These are phyloP conservation scores for Cheilosia vulpina DNA, from an alignment of 2,888 invertebrate genomes.

Conservation along the genomic window DNA sequence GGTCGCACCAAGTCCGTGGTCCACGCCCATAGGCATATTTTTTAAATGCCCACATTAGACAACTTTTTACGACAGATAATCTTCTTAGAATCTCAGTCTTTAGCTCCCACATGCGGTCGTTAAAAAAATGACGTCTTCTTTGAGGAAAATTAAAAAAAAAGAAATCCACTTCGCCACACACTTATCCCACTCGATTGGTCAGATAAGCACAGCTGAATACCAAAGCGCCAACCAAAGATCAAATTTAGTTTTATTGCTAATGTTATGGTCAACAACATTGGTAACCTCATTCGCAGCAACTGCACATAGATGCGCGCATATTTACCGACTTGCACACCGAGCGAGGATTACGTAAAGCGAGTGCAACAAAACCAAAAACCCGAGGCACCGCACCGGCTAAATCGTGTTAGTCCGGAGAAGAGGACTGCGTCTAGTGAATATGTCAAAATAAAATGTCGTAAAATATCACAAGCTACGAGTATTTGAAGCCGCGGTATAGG, in stretches of 20 bases:
- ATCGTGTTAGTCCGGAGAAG: conserved; percentile 21
- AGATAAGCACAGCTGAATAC: conserved; percentile 19
- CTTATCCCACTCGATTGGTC: conserved; percentile 14
- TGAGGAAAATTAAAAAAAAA: not conserved
- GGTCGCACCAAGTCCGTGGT: no score
- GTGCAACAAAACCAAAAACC: conserved; percentile 3
- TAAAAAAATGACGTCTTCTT: not conserved
- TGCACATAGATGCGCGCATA: conserved; percentile 40
- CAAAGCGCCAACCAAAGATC: conserved; percentile 41
- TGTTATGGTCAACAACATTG: conserved; percentile 73
- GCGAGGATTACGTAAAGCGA: conserved; percentile 61
- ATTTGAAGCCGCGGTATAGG: not conserved
- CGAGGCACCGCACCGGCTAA: conserved; percentile 12
- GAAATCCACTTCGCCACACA: not conserved
- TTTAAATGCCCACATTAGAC: no score
- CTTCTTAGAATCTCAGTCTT: not conserved
- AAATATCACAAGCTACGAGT: conserved; percentile 64
- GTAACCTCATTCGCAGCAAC: conserved; percentile 65
- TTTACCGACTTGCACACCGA: conserved; percentile 39
- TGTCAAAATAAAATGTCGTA: conserved; percentile 74
- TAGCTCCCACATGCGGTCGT: not conserved
- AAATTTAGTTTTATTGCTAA: conserved; percentile 66
- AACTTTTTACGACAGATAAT: no score
- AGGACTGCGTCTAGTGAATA: conserved; percentile 60
- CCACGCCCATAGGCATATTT: no score